These are phyloP conservation scores for Pandemis corylana DNA, from an alignment of 2,888 invertebrate genomes.

Conservation along the genomic window DNA sequence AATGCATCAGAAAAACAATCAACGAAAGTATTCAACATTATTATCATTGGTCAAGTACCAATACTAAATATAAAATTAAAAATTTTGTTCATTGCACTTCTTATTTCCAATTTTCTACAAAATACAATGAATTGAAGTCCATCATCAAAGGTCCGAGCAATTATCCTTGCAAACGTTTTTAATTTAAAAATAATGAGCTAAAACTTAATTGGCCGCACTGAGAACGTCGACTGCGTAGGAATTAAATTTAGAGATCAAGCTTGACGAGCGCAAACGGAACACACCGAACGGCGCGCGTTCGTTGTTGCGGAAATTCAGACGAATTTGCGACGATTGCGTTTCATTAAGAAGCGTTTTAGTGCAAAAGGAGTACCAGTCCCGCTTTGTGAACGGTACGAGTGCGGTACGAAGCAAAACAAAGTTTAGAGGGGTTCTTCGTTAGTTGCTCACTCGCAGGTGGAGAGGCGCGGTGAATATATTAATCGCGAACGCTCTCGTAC, in stretches of 20 bases:
- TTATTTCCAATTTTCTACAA: too few species aligned
- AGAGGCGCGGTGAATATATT: conserved; percentile 52
- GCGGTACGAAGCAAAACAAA: conserved; percentile 70
- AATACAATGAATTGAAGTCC: too few species aligned
- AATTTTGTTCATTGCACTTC: too few species aligned
- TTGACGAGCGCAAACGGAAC: conserved; percentile 21
- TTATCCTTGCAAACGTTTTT: not conserved
- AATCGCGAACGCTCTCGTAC: conserved; percentile 53
- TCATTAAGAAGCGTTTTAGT: conserved; percentile 79
- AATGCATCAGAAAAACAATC: too few species aligned
- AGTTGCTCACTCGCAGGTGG: conserved; percentile 73
- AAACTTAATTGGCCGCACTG: conserved; percentile 24
- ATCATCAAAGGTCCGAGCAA: not conserved
- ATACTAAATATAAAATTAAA: too few species aligned
- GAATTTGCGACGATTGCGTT: conserved; percentile 79
- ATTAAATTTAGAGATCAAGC: conserved; percentile 38
- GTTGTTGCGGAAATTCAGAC: conserved; percentile 80
- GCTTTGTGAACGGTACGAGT: conserved; percentile 72
- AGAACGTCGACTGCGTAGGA: conserved; percentile 22
- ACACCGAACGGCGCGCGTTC: conserved; percentile 52
- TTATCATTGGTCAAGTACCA: too few species aligned
- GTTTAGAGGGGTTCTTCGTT: conserved; percentile 77
- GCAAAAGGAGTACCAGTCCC: conserved; percentile 61
- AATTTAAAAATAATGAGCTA: conserved; percentile 23
- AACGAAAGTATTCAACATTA: too few species aligned